These are phyloP conservation scores for Drosophila sturtevanti DNA, from an alignment of 1,140 invertebrate genomes.

Conservation along the genomic window DNA sequence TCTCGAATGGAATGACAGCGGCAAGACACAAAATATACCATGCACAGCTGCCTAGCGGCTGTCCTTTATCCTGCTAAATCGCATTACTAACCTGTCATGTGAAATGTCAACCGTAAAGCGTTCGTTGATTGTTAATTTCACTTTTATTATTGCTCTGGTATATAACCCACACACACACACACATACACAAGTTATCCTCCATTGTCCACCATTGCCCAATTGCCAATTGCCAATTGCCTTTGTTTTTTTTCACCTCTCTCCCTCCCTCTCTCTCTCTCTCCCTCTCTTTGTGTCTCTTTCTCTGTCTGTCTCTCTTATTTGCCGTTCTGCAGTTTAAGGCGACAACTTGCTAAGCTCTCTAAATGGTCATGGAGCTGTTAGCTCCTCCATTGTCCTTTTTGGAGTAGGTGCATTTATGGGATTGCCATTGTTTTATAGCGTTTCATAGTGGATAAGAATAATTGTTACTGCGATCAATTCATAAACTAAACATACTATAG, in stretches of 20 bases:
- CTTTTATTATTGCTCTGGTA: constrained; percentile 71
- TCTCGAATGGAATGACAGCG: constrained; percentile 24
- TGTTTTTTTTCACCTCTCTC: constrained; percentile 45
- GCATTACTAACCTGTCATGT: constrained; percentile 82
- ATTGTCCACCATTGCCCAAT: constrained; percentile 48
- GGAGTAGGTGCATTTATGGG: constrained; percentile 9
- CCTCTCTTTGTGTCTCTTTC: background rate
- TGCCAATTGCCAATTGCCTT: constrained; percentile 57
- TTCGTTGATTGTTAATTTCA: constrained; percentile 82
- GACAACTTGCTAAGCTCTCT: constrained; percentile 31
- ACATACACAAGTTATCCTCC: constrained; percentile 34
- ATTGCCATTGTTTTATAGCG: constrained; percentile 35
- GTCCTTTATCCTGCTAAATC: constrained; percentile 82
- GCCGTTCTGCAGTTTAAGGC: constrained; percentile 29
- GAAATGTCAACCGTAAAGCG: constrained; percentile 82
- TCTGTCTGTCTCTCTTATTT: no score
- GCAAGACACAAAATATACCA: constrained; percentile 12
- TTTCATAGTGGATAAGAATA: constrained; percentile 25
- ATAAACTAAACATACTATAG: background rate
- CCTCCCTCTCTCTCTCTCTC: background rate
- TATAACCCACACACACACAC: constrained; percentile 3
- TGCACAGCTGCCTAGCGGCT: constrained; percentile 40
- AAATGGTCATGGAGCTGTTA: constrained; percentile 53
- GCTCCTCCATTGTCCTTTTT: constrained; percentile 39
- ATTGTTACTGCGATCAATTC: background rate